Percentiles rank a stretch among this genome's conserved stretches.
Conservation (phyloP, 2,888 invertebrate genomes). For the Calliphora vomitoria region DNA sequence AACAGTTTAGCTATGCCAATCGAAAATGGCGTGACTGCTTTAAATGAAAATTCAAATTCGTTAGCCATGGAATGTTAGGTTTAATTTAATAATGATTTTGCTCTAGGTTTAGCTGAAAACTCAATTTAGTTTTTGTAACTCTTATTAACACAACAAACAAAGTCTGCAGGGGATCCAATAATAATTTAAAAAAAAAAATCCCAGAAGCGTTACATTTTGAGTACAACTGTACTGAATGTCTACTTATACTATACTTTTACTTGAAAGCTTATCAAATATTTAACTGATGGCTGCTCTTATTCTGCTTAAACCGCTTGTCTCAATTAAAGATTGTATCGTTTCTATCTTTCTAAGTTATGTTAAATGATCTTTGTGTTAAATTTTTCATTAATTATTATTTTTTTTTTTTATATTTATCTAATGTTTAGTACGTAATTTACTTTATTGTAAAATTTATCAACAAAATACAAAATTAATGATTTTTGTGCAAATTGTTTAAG, state of each 20-base stretch:
- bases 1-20: constrained; percentile 83
- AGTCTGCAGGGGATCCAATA: constrained; percentile 5
- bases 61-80: constrained; percentile 84
- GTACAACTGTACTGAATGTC: constrained; percentile 50
- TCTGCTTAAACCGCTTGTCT: constrained; percentile 24
- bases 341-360: constrained; percentile 42
- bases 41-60: constrained; percentile 85
- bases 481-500: constrained; percentile 56
- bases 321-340: constrained; percentile 40
- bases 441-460: constrained; percentile 59
- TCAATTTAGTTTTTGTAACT: constrained; percentile 41
- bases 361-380: constrained; percentile 65
- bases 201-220: constrained; percentile 35
- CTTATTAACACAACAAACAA: constrained; percentile 9
- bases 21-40: constrained; percentile 81
- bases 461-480: constrained; percentile 56
- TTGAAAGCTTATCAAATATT: background rate
- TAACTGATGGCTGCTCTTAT: background rate
- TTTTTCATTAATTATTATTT: constrained; percentile 50
- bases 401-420: constrained; percentile 62
- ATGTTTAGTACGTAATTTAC: constrained; percentile 62
- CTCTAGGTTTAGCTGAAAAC: constrained; percentile 55
- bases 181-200: background rate
- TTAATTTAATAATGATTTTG: constrained; percentile 40
- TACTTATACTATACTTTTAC: background rate